phyloP scores from a whole-genome alignment of 1,140 invertebrate genomes.

The Zaprionus ghesquierei region DNA sequence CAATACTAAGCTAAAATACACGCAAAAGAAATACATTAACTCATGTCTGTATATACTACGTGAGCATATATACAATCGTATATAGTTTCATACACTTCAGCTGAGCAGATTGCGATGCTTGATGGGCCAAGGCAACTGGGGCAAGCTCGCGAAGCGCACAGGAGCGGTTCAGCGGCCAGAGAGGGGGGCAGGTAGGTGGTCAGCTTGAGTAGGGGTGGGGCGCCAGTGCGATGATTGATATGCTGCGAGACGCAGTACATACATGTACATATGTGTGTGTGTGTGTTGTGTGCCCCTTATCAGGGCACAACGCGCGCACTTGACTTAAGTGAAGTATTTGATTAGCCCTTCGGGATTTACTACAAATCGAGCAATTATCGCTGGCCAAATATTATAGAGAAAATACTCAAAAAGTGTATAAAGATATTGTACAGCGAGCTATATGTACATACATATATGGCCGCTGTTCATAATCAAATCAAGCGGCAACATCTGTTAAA shows the following conservation, averaged over 20 bases:
- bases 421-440: too few relatives aligned
- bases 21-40: slow-evolving; percentile 29
- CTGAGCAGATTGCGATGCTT: slow-evolving; percentile 37
- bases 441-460: slow-evolving; percentile 24
- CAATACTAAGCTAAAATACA: slow-evolving; percentile 70
- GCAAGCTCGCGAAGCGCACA: neutral
- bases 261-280: too few relatives aligned
- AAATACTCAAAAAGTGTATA: neutral
- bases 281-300: too few relatives aligned
- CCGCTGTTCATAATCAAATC: slow-evolving; percentile 57
- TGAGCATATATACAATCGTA: slow-evolving; percentile 4
- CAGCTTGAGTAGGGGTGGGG: neutral
- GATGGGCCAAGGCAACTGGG: slow-evolving; percentile 40
- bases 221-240: slow-evolving; percentile 58
- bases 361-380: slow-evolving; percentile 20
- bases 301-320: slow-evolving; percentile 27
- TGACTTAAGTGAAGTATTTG: slow-evolving; percentile 55
- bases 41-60: slow-evolving; percentile 22
- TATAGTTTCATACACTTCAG: slow-evolving; percentile 5
- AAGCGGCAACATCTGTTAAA: slow-evolving; percentile 58
- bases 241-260: too few relatives aligned
- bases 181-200: neutral
- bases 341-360: slow-evolving; percentile 59
- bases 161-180: neutral
- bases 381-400: neutral